phyloP scores from a whole-genome alignment of 2,113 vertebrate genomes.

The Eulemur macaco region DNA sequence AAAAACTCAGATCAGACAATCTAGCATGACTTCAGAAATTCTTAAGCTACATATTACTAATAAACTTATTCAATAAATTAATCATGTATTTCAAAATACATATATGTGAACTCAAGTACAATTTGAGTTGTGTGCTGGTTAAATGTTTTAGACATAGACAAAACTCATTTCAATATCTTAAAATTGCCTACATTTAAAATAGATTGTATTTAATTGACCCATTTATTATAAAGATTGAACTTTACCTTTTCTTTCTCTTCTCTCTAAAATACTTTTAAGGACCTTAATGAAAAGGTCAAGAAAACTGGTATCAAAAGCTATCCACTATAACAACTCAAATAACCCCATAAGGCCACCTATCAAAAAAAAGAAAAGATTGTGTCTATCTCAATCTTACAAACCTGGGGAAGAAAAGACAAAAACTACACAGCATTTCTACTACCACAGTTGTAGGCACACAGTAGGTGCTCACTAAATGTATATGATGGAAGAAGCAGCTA shows the following conservation, averaged over 20 bases:
- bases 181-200: conserved; percentile 17
- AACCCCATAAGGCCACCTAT: background rate
- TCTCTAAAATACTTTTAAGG: background rate
- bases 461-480: background rate
- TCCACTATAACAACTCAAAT: background rate
- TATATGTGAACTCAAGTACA: background rate
- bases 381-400: conserved; percentile 24
- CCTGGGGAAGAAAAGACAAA: background rate
- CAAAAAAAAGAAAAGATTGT: background rate
- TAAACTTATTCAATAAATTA: conserved; percentile 25
- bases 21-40: background rate
- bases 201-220: background rate
- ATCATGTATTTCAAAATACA: background rate
- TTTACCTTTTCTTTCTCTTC: background rate
- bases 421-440: background rate
- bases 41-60: background rate
- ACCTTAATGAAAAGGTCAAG: background rate
- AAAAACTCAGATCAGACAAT: background rate
- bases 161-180: background rate
- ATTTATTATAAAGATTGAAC: background rate
- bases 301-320: background rate
- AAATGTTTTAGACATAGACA: background rate
- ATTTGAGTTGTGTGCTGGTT: background rate
- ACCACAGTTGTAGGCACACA: background rate
- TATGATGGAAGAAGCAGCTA: background rate